phyloP scores from a whole-genome alignment of 2,888 invertebrate species.

The Hofmannophila pseudospretella region DNA sequence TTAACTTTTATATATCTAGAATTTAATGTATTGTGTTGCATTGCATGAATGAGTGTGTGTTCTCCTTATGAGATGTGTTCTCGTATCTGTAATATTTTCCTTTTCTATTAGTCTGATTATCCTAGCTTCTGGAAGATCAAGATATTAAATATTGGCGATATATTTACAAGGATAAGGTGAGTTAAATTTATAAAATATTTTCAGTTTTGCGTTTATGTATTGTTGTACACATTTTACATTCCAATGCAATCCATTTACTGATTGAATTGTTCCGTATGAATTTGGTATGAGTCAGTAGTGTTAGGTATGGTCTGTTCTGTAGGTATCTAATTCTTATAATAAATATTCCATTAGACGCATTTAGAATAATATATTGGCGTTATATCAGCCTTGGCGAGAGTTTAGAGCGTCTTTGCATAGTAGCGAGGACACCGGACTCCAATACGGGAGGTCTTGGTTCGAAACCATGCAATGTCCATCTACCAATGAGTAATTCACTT shows the following conservation, averaged over 20 bases:
- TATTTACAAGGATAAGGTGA: slow-evolving; percentile 30
- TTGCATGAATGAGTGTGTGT: slow-evolving; percentile 43
- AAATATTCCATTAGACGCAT: slow-evolving; percentile 15
- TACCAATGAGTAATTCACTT: no score
- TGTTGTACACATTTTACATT: slow-evolving; percentile 1
- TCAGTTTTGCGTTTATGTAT: slow-evolving; percentile 1
- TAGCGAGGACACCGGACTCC: no score
- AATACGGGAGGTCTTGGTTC: no score
- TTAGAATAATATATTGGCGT: neutral
- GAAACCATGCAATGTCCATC: no score
- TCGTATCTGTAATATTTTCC: slow-evolving; percentile 4
- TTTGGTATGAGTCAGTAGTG: slow-evolving; percentile 19
- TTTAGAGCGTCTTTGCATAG: no score
- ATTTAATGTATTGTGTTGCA: slow-evolving; percentile 31
- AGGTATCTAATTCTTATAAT: neutral
- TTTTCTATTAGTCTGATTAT: slow-evolving; percentile 5
- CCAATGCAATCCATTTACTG: slow-evolving; percentile 24
- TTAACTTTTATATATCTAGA: slow-evolving; percentile 17
- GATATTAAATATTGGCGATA: slow-evolving; percentile 7
- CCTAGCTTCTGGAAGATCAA: slow-evolving; percentile 1
- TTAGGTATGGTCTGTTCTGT: slow-evolving; percentile 16
- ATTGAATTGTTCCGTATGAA: slow-evolving; percentile 25
- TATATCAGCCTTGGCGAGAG: no score
- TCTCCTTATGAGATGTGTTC: neutral
- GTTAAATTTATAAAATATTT: slow-evolving; percentile 19